Conservation (phyloP, 2,888 invertebrate species). For the Eupithecia vulgata region DNA sequence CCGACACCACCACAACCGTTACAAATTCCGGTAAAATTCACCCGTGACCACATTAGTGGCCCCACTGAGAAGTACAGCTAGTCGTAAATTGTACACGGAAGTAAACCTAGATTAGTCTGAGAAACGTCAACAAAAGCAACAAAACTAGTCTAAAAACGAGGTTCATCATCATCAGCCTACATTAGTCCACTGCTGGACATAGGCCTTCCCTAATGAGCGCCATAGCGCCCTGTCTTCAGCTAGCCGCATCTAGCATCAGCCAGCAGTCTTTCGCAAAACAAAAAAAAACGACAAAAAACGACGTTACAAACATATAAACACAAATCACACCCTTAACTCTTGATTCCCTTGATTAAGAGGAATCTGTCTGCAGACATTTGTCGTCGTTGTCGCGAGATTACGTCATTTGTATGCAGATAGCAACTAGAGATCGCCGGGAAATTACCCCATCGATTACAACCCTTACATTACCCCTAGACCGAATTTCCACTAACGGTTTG, state of each 20-base stretch:
- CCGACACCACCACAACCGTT: too few relatives aligned
- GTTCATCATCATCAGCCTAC: too few relatives aligned
- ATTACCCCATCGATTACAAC: slow-evolving; percentile 77
- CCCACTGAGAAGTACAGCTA: too few relatives aligned
- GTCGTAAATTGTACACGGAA: too few relatives aligned
- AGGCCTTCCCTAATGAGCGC: too few relatives aligned
- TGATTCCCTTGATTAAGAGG: slow-evolving; percentile 32
- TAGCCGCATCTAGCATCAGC: too few relatives aligned
- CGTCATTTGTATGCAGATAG: slow-evolving; percentile 79
- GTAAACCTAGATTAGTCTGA: background rate
- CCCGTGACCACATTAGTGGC: too few relatives aligned
- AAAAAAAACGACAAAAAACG: too few relatives aligned
- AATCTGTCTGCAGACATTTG: slow-evolving; percentile 67
- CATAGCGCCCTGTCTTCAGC: too few relatives aligned
- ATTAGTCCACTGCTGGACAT: too few relatives aligned
- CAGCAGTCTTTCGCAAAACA: too few relatives aligned
- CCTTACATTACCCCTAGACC: slow-evolving; percentile 15
- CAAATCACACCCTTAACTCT: slow-evolving; percentile 7
- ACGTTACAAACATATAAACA: background rate
- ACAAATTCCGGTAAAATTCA: too few relatives aligned
- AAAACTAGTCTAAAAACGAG: background rate
- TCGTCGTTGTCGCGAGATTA: slow-evolving; percentile 79
- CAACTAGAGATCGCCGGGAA: slow-evolving; percentile 73
- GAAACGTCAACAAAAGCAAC: background rate
- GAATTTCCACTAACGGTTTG: slow-evolving; percentile 16